Base-by-base conservation (phyloP, 2,888 invertebrate species). In the Venustoraphidia nigricollis region DNA sequence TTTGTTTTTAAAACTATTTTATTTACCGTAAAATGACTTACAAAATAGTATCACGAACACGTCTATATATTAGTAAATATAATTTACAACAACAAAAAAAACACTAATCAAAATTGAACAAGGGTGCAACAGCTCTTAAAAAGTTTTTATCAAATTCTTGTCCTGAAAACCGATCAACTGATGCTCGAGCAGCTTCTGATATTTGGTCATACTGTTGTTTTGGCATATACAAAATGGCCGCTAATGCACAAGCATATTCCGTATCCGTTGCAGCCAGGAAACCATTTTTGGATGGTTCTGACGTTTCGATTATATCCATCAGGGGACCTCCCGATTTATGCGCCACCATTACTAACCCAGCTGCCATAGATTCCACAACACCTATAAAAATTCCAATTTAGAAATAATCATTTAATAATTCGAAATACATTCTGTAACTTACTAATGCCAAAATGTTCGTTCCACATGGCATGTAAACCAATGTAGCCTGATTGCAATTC, bases 361-460 rank as follows among this genome's bases (percentile, higher is more conserved):
- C 94, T 10, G 98, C 97, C 95, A 99, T 94, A 58, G 87, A 83
- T 63, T 98, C 98, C 10, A 98, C 98, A 17, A 99, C 79, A 50
- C 84, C 83, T 81, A 63, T 0, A 55, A 53, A 45, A 11, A 42
- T 42, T 43, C 11, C 43, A 36, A 43, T n/a, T 44, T 37, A 40
- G 3, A 43, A 41, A 34, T 9, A 41, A 13, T 34, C 13, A 6
- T 8, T 37, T 40, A 17, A 36, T 14, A 46, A 38, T 2, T 17
- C 10, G 27, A 9, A 36, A n/a, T 27, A 14, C 14, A 34, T 10
- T 27, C 36, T 14, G 43, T 14, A 47, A 39, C 35, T 67, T 56
- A 82, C 93, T 86, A 57, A 99, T 99, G 38, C 98, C 98, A 67
- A 99, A 99, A 69, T 99, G 98, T 65, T 99, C 98, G 67, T 98